Evolutionary conservation across 1,140 invertebrate species (phyloP).

Genomic region (Pantala flavescens): DNA sequence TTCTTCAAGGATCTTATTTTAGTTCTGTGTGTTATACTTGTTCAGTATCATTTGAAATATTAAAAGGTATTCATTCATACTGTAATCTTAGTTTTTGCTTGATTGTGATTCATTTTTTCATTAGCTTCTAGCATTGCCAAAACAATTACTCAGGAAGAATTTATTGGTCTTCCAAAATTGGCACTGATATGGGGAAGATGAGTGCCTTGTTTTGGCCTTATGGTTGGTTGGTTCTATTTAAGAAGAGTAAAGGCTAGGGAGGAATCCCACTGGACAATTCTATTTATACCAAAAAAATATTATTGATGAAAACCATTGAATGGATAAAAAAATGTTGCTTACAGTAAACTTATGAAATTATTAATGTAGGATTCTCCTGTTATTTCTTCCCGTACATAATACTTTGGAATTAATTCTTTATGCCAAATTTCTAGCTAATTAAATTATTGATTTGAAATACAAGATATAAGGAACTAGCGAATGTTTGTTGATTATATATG

Average conservation of each 20-base stretch:
- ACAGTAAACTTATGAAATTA: not conserved
- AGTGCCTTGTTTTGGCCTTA: not conserved
- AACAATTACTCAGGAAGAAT: slow-evolving; percentile 7
- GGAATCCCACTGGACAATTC: not conserved
- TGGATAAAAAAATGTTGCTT: not conserved
- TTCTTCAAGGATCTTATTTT: too few species aligned
- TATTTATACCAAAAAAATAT: not conserved
- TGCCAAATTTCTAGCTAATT: not conserved
- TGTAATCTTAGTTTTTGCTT: too few species aligned
- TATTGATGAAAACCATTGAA: not conserved
- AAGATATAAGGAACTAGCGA: not conserved
- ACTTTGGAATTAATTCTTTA: not conserved
- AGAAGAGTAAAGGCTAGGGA: not conserved
- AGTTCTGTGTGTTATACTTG: too few species aligned
- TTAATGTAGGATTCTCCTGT: not conserved
- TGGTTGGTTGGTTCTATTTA: not conserved
- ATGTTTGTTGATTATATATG: not conserved
- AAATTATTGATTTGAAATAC: not conserved
- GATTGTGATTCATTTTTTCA: not conserved
- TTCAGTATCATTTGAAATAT: too few species aligned
- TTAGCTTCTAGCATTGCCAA: not conserved
- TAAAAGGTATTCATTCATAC: too few species aligned
- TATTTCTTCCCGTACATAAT: not conserved
- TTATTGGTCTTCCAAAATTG: not conserved
- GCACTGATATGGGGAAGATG: not conserved